These are phyloP conservation scores for Girardia tigrina DNA, from an alignment of 2,888 invertebrate genomes.

Conservation along the genomic window DNA sequence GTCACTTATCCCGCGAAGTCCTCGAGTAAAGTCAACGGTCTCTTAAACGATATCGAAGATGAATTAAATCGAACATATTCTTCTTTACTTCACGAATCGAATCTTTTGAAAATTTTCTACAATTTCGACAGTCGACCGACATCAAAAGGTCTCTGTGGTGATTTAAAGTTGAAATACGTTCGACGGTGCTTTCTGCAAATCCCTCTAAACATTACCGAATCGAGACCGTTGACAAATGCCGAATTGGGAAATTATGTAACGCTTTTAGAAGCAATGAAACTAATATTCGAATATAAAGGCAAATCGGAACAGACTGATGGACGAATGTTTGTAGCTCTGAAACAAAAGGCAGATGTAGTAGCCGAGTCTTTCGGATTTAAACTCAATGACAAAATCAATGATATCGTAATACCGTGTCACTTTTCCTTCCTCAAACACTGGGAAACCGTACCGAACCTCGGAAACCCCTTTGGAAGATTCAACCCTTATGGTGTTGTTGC, in stretches of 20 bases:
- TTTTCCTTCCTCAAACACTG: neutral
- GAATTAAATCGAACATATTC: neutral
- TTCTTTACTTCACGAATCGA: neutral
- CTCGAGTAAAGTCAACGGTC: neutral
- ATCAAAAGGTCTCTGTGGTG: neutral
- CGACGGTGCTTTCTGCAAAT: neutral
- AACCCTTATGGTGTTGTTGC: neutral
- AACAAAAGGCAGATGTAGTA: neutral
- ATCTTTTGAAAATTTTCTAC: neutral
- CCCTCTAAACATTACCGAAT: neutral
- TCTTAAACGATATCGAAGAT: neutral
- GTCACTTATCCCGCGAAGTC: neutral
- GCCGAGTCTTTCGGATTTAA: neutral
- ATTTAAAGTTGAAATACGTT: neutral
- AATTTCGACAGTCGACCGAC: neutral
- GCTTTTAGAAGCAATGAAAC: neutral
- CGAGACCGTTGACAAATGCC: neutral
- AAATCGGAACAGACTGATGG: neutral
- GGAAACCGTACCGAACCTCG: neutral
- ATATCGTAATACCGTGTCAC: neutral
- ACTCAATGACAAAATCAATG: neutral
- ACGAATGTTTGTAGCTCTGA: neutral
- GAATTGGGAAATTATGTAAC: neutral
- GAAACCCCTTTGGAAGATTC: neutral
- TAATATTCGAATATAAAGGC: neutral